Percentiles rank a stretch among this genome's conserved stretches.
Conservation (phyloP, 1,140 invertebrate genomes). For the Drosophila pachea region DNA sequence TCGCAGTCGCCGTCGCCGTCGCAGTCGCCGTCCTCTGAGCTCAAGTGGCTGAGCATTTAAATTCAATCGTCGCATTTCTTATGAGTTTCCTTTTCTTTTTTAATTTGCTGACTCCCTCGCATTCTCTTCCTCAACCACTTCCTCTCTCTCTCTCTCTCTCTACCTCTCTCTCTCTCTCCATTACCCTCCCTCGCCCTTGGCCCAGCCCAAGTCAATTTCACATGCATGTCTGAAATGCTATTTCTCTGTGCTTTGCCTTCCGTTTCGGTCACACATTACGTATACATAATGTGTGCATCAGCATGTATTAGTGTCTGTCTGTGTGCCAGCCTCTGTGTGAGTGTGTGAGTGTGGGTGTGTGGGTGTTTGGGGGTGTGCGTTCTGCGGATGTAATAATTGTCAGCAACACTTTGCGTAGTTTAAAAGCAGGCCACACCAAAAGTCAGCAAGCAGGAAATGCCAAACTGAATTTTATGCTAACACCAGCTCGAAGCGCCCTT, state of each 20-base stretch:
- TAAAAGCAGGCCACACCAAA: conserved; percentile 60
- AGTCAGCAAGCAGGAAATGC: conserved; percentile 61
- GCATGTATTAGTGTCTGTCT: no score
- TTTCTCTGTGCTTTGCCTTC: conserved; percentile 53
- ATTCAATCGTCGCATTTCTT: conserved; percentile 73
- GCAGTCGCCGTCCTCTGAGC: conserved; percentile 19
- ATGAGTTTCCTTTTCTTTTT: conserved; percentile 73
- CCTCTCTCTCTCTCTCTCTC: not conserved
- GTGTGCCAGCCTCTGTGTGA: conserved; percentile 7
- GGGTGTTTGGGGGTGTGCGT: conserved; percentile 42
- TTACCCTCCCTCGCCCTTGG: not conserved
- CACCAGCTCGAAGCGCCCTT: conserved; percentile 17
- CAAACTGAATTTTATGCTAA: conserved; percentile 72
- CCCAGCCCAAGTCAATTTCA: conserved; percentile 1
- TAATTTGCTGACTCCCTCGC: conserved; percentile 63
- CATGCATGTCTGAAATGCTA: conserved; percentile 43
- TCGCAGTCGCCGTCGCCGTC: no score
- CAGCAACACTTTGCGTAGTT: conserved; percentile 71
- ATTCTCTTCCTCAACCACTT: not conserved
- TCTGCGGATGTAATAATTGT: conserved; percentile 75
- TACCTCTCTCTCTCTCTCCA: not conserved
- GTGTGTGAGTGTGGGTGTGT: conserved; percentile 15
- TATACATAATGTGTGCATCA: conserved; percentile 18
- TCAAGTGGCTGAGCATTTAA: conserved; percentile 69
- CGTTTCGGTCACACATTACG: conserved; percentile 31